Conservation (phyloP, 2,888 invertebrate species). For the Acleris sparsana region DNA sequence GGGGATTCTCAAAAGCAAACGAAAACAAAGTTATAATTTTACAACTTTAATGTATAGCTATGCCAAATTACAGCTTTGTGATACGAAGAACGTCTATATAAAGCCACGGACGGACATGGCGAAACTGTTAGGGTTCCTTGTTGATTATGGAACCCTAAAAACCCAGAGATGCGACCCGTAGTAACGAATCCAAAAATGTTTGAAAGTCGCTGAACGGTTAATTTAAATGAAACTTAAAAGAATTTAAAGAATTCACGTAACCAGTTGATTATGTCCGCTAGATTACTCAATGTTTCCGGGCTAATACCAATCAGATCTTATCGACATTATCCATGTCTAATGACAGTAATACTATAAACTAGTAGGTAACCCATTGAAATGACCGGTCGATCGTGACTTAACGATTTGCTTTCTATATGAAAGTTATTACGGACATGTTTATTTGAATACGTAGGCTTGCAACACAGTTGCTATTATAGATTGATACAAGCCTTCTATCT, state of each 20-base stretch:
- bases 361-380: conserved; percentile 45
- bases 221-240: background rate
- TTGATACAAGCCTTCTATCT: conserved; percentile 35
- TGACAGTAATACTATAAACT: conserved; percentile 51
- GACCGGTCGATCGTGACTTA: conserved; percentile 73
- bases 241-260: background rate
- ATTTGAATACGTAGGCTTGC: conserved; percentile 80
- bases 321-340: conserved; percentile 52
- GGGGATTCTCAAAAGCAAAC: too few relatives aligned
- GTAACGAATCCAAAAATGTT: too few relatives aligned
- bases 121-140: too few relatives aligned
- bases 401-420: conserved; percentile 78
- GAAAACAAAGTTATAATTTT: too few relatives aligned
- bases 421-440: conserved; percentile 78
- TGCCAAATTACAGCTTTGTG: too few relatives aligned
- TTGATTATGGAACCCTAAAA: too few relatives aligned
- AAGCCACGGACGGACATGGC: too few relatives aligned
- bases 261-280: background rate
- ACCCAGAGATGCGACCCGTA: too few relatives aligned
- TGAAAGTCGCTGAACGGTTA: too few relatives aligned
- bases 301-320: conserved; percentile 42
- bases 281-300: conserved; percentile 19
- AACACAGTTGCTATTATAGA: conserved; percentile 63
- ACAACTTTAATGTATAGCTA: too few relatives aligned
- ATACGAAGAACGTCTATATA: too few relatives aligned